Base-by-base conservation (phyloP, 2,113 vertebrate genomes). In the Pomatostomus ruficeps region DNA sequence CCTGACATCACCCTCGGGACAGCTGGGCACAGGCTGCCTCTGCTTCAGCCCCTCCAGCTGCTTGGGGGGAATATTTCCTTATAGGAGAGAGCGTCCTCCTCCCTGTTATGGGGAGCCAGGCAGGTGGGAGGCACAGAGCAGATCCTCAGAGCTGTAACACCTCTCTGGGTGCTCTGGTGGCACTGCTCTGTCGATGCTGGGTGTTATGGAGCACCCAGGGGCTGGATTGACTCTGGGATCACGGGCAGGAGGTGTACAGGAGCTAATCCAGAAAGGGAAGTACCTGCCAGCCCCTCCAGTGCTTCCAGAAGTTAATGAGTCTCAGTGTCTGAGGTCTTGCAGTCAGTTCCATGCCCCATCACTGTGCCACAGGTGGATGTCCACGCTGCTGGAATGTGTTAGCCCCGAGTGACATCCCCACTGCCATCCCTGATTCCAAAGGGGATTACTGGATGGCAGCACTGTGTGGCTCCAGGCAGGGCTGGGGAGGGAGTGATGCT, bases 31-130 rank as follows among this genome's bases (percentile, higher is more conserved):
- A 3, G 29, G 46, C 51, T 62, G 78, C 66, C 38, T 31, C 43
- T 24, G 59, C 71, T 14, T 21, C 8, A 2, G 36, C 49, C 59
- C 23, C 23, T 54, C 71, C 79, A 88, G 72, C 62, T 89, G 79
- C 54, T 42, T 7, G 1, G 38, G 42, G 73, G 46, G 26, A 52
- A 19, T 0, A 8, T 18, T 76, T 65, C 45, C 55, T 19, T 23
- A 7, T n/a, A 26, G 3, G 6, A 9, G 8, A 17, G 57, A 36
- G 43, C 45, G 59, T 55, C 29, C 31, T 59, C 9, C 21, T 71
- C 8, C 0, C 0, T 6, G 12, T 20, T 35, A 5, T 0, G 3
- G 46, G 12, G 3, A 66, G 61, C 9, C 2, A 73, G 48, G 51
- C 29, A 14, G 14, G 11, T 26, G 52, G 26, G 54, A 38, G 33